Evolutionary conservation across 2,113 vertebrate genomes (phyloP), one percentile per base, ranked within the genome.

Genomic region (Symphodus melops): DNA sequence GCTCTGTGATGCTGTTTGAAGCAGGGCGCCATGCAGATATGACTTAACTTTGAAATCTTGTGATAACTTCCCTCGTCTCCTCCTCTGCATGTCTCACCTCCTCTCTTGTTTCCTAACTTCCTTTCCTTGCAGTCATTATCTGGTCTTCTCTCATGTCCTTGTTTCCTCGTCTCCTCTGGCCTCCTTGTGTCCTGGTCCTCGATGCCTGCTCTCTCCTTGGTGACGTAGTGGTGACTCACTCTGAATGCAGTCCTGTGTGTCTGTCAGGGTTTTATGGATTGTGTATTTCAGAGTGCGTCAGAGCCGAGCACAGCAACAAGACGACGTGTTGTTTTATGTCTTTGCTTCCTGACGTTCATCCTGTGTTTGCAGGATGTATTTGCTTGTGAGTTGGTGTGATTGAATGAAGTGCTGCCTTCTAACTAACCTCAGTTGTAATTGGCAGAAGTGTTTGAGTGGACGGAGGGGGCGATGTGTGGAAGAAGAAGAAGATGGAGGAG

Each of bases 151-250:
- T 16, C 13, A 3, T 21, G 11, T 3, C 12, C 17, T 9, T 8
- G 13, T 41, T 12, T 13, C 7, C 17, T 12, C 3, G 16, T 6
- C 9, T 7, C 16, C 4, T 60, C 16, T 23, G 16, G 1, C 21
- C 19, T 10, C 20, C 13, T 44, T 44, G 12, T 5, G 10, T 5
- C n/a, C 3, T 19, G 2, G 6, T 10, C 16, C 46, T 10, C 9
- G 3, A 10, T 41, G 9, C 9, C 2, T 3, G 1, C 39, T 28
- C 23, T 5, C n/a, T 19, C 48, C 39, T 41, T 44, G 4, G 33
- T 59, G 65, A 69, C 41, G 75, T 33, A 17, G 8, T 44, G 12
- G 16, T 81, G 78, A 81, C 46, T 81, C 79, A 60, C 53, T 20
- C 65, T 39, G 0, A 36, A 5, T 42, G 20, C 57, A 60, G 0